phyloP scores from a whole-genome alignment of 2,888 invertebrate genomes.

The Noctuana brunneofusca region DNA sequence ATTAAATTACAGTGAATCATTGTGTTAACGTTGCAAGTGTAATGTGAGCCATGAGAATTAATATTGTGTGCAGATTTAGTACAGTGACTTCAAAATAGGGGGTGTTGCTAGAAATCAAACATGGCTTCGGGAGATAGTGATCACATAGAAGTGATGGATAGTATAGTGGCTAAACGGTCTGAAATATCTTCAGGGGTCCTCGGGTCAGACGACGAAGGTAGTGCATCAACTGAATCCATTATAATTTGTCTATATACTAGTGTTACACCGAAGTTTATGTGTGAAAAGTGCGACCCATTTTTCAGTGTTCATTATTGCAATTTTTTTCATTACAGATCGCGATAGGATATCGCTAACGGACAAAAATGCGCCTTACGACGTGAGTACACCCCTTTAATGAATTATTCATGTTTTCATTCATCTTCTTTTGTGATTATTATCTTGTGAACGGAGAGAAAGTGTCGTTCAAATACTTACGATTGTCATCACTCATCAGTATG shows the following conservation, averaged over 20 bases:
- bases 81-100: constrained; percentile 72
- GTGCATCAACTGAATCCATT: constrained; percentile 60
- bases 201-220: constrained; percentile 84
- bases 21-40: constrained; percentile 72
- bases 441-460: constrained; percentile 47
- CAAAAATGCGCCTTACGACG: constrained; percentile 84
- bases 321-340: constrained; percentile 78
- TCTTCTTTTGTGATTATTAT: constrained; percentile 39
- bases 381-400: constrained; percentile 70
- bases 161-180: constrained; percentile 84
- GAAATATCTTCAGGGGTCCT: constrained; percentile 83
- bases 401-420: constrained; percentile 54
- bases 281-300: constrained; percentile 46
- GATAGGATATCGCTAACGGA: constrained; percentile 84
- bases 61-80: constrained; percentile 63
- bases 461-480: constrained; percentile 29
- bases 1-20: constrained; percentile 80
- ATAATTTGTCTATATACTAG: constrained; percentile 45
- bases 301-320: constrained; percentile 51
- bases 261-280: constrained; percentile 45
- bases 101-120: constrained; percentile 76
- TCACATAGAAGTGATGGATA: constrained; percentile 89
- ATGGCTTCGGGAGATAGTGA: constrained; percentile 94
- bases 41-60: constrained; percentile 75
- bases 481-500: constrained; percentile 51